A percentile compares a stretch with the other conserved stretches of the same genome.
Evolutionary conservation across 2,113 vertebrate genomes (phyloP).

Genomic region (Passer domesticus): DNA sequence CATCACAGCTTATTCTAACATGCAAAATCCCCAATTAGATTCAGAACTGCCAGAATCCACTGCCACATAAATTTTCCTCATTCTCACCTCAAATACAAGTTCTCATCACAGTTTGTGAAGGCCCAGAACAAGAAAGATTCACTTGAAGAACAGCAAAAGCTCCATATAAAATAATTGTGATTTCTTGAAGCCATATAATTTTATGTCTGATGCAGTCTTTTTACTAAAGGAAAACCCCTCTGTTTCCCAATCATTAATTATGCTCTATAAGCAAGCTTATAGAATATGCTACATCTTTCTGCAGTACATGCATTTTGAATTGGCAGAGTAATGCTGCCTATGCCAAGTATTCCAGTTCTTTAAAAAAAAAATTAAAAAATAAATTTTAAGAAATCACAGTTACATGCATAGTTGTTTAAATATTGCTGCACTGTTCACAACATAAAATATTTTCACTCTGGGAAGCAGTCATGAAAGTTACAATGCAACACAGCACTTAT

Average conservation of each 20-base stretch:
- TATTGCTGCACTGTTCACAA: neutral
- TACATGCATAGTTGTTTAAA: neutral
- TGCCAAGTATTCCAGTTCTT: neutral
- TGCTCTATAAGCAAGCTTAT: neutral
- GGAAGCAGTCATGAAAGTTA: neutral
- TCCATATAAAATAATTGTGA: neutral
- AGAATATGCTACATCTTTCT: neutral
- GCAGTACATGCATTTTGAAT: neutral
- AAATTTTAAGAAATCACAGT: neutral
- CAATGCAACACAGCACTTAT: neutral
- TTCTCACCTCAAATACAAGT: neutral
- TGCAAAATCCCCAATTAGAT: neutral
- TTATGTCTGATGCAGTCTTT: neutral
- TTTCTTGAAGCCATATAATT: neutral
- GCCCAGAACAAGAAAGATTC: neutral
- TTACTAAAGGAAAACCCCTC: neutral
- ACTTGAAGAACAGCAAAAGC: neutral
- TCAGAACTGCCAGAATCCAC: neutral
- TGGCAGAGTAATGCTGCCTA: neutral
- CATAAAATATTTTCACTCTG: neutral
- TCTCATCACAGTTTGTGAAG: neutral
- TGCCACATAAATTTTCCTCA: neutral
- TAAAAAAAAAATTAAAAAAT: neutral
- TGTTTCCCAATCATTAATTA: neutral
- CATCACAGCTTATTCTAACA: neutral